Base-by-base conservation (phyloP, 2,888 invertebrate genomes). In the Molanna angustata region DNA sequence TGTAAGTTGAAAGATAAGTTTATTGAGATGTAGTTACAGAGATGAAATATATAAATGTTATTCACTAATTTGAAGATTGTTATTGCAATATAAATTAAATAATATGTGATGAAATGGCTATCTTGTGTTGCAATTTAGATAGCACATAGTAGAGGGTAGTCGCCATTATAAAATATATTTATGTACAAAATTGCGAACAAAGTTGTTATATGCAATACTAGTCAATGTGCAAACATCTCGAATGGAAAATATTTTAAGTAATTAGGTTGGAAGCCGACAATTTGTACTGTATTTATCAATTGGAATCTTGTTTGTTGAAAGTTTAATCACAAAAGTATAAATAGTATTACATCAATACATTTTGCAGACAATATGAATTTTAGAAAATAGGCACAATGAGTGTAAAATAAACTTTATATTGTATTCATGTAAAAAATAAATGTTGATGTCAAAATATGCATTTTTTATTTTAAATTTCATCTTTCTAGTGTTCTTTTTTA, bases 291-390 rank as follows among this genome's bases (percentile, higher is more conserved):
- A n/a, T n/a, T n/a, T n/a, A n/a, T n/a, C n/a, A n/a, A n/a, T n/a
- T n/a, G n/a, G n/a, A n/a, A n/a, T n/a, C n/a, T n/a, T n/a, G n/a
- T n/a, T n/a, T n/a, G n/a, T n/a, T n/a, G n/a, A n/a, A n/a, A n/a
- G n/a, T n/a, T n/a, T n/a, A n/a, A n/a, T n/a, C n/a, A n/a, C n/a
- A n/a, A n/a, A n/a, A n/a, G 6, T 13, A 4, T 13, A 13, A 13
- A 35, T 35, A 4, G 4, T 4, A 4, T 35, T 4, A 35, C 27
- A 27, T 41, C 32, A n/a, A 46, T 31, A 51, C 52, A 48, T 48
- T 56, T 54, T 44, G 54, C 57, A 51, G 57, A 57, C 57, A 57
- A 57, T 57, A 57, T 57, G 48, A 52, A 57, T 44, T 49, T 39
- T 51, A 53, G 56, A 44, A 47, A 18, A 18, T 56, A 56, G 50